These are phyloP conservation scores for Podarcis raffonei DNA, from an alignment of 2,113 vertebrate species.

Conservation along the genomic window DNA sequence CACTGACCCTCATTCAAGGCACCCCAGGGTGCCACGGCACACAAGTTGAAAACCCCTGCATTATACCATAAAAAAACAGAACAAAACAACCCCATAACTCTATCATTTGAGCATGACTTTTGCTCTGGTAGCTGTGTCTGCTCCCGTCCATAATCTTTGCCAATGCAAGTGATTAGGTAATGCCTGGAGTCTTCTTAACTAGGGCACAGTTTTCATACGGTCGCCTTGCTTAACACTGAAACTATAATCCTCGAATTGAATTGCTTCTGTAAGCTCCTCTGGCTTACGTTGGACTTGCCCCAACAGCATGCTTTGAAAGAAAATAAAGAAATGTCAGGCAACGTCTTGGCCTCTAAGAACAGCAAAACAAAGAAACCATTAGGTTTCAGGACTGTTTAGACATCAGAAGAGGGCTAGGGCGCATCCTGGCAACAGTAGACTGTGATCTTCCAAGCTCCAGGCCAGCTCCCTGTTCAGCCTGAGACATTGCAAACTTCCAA, in stretches of 20 bases:
- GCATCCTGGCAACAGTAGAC: neutral
- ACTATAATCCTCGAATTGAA: neutral
- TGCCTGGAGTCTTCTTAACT: neutral
- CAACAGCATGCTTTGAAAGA: neutral
- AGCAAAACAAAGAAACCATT: neutral
- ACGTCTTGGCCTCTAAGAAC: neutral
- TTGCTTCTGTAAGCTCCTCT: neutral
- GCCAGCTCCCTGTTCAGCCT: no score
- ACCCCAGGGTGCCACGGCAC: no score
- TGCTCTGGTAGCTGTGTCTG: neutral
- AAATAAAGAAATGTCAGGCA: neutral
- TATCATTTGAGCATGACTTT: neutral
- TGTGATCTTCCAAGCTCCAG: neutral
- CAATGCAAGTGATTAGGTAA: conserved; percentile 2
- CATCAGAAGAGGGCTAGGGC: neutral
- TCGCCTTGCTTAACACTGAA: neutral
- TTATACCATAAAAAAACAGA: no score
- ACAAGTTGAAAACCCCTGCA: no score
- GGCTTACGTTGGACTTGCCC: neutral
- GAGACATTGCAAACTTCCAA: no score
- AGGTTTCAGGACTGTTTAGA: neutral
- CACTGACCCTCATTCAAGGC: no score
- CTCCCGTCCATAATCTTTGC: neutral
- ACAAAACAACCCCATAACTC: no score
- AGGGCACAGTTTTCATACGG: neutral